Evolutionary conservation across 2,888 invertebrate species (phyloP).

Genomic region (Andrena marginata): DNA sequence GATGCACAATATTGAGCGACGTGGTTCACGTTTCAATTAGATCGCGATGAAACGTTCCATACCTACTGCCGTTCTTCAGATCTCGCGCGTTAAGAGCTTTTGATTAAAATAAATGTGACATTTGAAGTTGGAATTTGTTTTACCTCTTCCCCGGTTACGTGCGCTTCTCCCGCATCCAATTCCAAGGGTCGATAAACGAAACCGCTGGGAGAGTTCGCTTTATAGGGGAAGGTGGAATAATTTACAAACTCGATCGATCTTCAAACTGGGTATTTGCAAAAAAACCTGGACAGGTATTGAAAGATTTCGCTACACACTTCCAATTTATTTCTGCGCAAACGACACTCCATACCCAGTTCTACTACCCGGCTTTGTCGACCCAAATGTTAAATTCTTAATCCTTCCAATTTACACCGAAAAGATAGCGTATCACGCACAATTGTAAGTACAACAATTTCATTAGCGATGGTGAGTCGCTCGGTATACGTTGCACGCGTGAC

Average conservation of each 20-base stretch:
- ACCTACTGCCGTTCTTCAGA: background rate
- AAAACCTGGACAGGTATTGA: too few relatives aligned
- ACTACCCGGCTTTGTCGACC: too few relatives aligned
- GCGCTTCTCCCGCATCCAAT: background rate
- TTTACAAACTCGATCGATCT: too few relatives aligned
- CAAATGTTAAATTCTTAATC: too few relatives aligned
- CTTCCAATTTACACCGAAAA: too few relatives aligned
- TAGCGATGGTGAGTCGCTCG: background rate
- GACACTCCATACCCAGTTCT: too few relatives aligned
- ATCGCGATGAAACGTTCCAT: background rate
- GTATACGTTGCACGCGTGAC: background rate
- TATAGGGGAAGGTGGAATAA: background rate
- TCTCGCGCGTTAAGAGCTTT: background rate
- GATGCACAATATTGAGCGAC: background rate
- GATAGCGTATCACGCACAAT: background rate
- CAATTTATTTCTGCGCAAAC: too few relatives aligned
- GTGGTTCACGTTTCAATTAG: background rate
- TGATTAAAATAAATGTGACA: conserved; percentile 8
- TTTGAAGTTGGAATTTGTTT: background rate
- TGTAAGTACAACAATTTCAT: conserved; percentile 5
- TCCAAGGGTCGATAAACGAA: background rate
- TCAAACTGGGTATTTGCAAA: too few relatives aligned
- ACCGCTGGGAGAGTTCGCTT: background rate
- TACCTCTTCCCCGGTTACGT: background rate
- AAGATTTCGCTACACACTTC: too few relatives aligned